phyloP scores from a whole-genome alignment of 1,140 invertebrate genomes.

The Panagrolaimus sp. region DNA sequence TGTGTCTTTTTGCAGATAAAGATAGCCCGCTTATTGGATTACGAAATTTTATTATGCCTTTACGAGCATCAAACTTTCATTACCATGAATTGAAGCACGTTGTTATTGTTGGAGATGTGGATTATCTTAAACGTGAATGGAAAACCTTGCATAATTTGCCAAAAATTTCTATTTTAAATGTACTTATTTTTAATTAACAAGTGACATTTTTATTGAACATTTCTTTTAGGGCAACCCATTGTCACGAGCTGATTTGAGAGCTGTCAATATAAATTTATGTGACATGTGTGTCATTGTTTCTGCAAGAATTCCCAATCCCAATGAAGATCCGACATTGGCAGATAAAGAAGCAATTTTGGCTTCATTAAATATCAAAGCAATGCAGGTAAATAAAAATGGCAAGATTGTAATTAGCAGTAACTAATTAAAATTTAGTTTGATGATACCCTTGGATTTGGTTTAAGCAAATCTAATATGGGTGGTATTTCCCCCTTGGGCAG shows the following conservation, averaged over 20 bases:
- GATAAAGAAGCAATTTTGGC: conserved; percentile 99
- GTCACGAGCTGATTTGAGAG: conserved; percentile 91
- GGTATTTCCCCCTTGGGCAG: conserved; percentile 40
- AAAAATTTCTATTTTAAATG: conserved; percentile 97
- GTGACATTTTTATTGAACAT: neutral
- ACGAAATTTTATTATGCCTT: conserved; percentile 89
- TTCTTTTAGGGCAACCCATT: conserved; percentile 81
- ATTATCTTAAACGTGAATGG: conserved; percentile 94
- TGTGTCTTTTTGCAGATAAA: conserved; percentile 95
- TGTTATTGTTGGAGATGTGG: conserved; percentile 95
- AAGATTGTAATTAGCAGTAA: no score
- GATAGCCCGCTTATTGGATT: conserved; percentile 92
- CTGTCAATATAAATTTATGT: conserved; percentile 97
- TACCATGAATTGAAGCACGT: conserved; percentile 99
- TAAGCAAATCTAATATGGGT: conserved; percentile 19
- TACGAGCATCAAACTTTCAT: conserved; percentile 94
- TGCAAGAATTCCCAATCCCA: conserved; percentile 81
- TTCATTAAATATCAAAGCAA: conserved; percentile 98
- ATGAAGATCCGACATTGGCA: conserved; percentile 95
- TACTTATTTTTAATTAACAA: conserved; percentile 64
- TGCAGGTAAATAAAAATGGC: conserved; percentile 67
- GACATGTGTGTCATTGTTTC: conserved; percentile 92
- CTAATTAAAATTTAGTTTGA: conserved; percentile 28
- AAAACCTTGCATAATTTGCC: conserved; percentile 94
- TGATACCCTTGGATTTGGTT: conserved; percentile 51